phyloP scores from a whole-genome alignment of 2,797 vertebrate species.

The Pantherophis alleghaniensis region DNA sequence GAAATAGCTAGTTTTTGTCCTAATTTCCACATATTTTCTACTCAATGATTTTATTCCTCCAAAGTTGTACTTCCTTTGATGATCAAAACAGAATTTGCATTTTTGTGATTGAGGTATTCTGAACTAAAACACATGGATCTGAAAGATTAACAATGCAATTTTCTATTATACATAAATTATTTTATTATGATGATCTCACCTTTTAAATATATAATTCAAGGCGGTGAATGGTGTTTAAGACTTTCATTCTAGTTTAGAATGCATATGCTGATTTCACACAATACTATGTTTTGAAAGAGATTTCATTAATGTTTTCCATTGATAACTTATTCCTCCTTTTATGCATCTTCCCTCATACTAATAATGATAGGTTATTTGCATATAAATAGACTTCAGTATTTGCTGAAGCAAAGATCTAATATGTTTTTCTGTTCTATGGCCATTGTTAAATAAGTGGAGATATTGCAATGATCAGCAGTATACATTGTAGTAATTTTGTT shows the following conservation, averaged over 20 bases:
- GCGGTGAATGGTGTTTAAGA: not conserved
- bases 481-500: constrained; percentile 62
- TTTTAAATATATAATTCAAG: not conserved
- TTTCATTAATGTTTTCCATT: constrained; percentile 84
- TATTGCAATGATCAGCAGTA: constrained; percentile 62
- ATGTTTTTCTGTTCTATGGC: constrained; percentile 45
- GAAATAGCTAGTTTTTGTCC: not conserved
- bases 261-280: constrained; percentile 83
- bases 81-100: not conserved
- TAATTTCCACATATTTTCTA: not conserved
- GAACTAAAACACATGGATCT: not conserved
- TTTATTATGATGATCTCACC: not conserved
- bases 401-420: constrained; percentile 73
- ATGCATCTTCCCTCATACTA: constrained; percentile 78
- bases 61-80: not conserved
- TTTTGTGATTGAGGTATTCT: not conserved
- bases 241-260: constrained; percentile 72
- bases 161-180: not conserved
- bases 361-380: constrained; percentile 88
- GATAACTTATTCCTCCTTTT: constrained; percentile 86
- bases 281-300: constrained; percentile 85
- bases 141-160: not conserved
- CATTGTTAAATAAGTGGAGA: constrained; percentile 61
- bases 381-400: constrained; percentile 92
- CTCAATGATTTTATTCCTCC: not conserved